Base-by-base conservation (phyloP, 2,888 invertebrate species). In the Hipparchia sbordonii region DNA sequence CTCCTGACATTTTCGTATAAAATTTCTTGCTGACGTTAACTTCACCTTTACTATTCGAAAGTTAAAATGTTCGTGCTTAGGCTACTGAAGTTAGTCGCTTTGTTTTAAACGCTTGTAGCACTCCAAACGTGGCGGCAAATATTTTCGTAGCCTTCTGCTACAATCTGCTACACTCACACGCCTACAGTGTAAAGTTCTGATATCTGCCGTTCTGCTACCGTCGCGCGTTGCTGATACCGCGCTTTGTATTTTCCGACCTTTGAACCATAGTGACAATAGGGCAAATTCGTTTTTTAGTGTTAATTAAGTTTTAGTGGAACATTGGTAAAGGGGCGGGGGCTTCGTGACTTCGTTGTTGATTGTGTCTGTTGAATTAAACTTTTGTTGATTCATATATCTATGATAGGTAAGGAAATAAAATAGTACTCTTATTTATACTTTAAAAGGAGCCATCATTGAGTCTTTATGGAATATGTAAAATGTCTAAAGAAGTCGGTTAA, bases 271-370 rank as follows among this genome's bases (percentile, higher is more conserved):
- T 78, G 73, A 78, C 77, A 79, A 79, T 77, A 79, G 77, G 72
- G 73, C 72, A 83, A 78, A 63, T 89, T 90, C 87, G 89, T 89
- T 92, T 92, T 87, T 83, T 90, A 89, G 88, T 85, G 83, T 85
- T 85, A 83, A 86, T 87, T 70, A 61, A 23, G 56, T 70, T 79
- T 79, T 82, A 78, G 79, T 81, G 77, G 79, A 79, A 82, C 81
- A 69, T 72, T 73, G 74, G 73, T 70, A 75, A 75, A 72, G 76
- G 68, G 74, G 78, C 77, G 77, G 76, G 72, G 79, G 79, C 80
- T 77, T 79, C 77, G 79, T 70, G 73, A 77, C 77, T 79, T 71
- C 77, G 75, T 67, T 63, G 74, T 62, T 68, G 67, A 46, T 48
- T 10, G 56, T 65, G 13, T 46, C 3, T 8, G 65, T 65, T 51